These are phyloP conservation scores for Chondrilla cf. caribensis DNA, from an alignment of 37 sponge, comb jelly and placozoan species.

Conservation along the genomic window DNA sequence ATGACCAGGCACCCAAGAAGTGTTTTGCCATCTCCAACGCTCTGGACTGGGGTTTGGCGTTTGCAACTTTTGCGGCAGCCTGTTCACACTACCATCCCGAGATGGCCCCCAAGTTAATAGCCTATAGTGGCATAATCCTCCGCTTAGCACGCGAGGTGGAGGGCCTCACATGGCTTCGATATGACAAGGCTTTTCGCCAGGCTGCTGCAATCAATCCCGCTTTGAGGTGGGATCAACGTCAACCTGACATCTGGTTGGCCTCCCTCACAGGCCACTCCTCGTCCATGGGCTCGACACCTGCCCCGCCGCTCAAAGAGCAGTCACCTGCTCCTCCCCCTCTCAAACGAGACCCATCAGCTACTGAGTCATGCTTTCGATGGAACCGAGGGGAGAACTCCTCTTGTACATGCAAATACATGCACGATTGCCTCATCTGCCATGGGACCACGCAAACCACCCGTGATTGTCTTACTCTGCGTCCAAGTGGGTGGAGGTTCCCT, in stretches of 20 bases:
- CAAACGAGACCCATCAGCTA: no score
- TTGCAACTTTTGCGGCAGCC: slow-evolving; percentile 12
- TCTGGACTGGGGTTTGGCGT: slow-evolving; percentile 8
- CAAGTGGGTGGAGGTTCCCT: background rate
- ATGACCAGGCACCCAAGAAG: background rate
- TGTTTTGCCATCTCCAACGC: background rate
- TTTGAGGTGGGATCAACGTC: background rate
- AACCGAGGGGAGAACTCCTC: background rate
- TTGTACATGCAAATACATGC: background rate
- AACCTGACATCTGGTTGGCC: slow-evolving; percentile 15
- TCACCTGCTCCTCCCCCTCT: background rate
- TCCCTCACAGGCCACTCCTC: background rate
- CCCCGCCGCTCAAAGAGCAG: no score
- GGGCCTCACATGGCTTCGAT: background rate
- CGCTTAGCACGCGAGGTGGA: background rate
- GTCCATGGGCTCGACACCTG: no score
- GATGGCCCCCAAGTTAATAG: background rate
- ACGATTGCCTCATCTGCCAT: background rate
- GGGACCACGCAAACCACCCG: background rate
- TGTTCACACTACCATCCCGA: background rate
- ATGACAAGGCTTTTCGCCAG: slow-evolving; percentile 19
- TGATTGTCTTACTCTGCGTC: background rate
- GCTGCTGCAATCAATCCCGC: background rate
- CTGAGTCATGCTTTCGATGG: background rate
- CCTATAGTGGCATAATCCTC: background rate